Evolutionary conservation across 2,113 vertebrate genomes (phyloP).

Genomic region (Numenius arquata): DNA sequence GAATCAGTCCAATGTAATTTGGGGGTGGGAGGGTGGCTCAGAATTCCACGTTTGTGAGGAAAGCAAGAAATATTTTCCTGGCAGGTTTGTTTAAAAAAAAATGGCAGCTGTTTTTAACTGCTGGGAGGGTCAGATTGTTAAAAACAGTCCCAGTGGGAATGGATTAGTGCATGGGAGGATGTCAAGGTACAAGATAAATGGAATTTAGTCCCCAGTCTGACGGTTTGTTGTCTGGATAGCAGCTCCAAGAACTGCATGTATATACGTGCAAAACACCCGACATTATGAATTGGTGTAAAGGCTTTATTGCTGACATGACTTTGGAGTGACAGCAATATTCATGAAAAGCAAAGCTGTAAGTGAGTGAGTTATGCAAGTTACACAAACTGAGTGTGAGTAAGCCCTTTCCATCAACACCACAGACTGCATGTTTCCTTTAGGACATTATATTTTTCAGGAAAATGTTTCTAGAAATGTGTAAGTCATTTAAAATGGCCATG

Average conservation of each 20-base stretch:
- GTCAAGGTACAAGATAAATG: conserved; percentile 43
- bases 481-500: neutral
- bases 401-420: conserved; percentile 2
- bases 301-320: neutral
- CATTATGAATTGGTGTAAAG: neutral
- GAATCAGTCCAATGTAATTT: conserved; percentile 63
- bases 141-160: conserved; percentile 26
- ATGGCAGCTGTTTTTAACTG: conserved; percentile 56
- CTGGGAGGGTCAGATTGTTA: conserved; percentile 58
- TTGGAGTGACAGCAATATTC: neutral
- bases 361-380: neutral
- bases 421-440: neutral
- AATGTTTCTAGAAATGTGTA: neutral
- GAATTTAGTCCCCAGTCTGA: neutral
- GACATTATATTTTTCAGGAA: neutral
- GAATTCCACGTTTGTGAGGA: conserved; percentile 62
- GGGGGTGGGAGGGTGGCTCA: conserved; percentile 51
- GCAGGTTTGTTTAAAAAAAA: conserved; percentile 45
- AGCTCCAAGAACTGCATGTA: neutral
- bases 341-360: neutral
- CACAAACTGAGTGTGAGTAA: neutral
- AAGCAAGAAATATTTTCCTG: conserved; percentile 70
- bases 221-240: neutral
- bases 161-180: conserved; percentile 34
- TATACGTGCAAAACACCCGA: accelerated